Base-by-base conservation (phyloP, 2,797 vertebrate species). In the Pseudochaenichthys georgianus region DNA sequence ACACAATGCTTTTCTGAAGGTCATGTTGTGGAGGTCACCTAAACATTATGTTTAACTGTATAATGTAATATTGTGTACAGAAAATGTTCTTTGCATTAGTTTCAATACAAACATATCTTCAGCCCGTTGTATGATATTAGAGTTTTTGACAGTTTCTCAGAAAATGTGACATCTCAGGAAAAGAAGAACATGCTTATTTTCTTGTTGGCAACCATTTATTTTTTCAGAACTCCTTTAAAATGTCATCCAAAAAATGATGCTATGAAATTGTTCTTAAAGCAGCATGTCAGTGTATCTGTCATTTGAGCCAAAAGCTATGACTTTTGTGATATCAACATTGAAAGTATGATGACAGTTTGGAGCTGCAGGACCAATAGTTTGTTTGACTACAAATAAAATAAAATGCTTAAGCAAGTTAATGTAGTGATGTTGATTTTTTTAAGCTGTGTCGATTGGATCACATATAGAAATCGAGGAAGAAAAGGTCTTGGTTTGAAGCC, bases 401-500 rank as follows among this genome's bases (percentile, higher is more conserved):
- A 38, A 59, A 78, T 46, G 54, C 13, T 8, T 66, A 9, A 75
- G 79, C 85, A 87, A 71, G 78, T 85, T 92, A 89, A 77, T 77
- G 76, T 68, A 21, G 73, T 76, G 82, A 89, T 86, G 80, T 78
- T 86, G 72, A 74, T 64, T 73, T 81, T 81, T 66, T 88, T 77
- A 82, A 69, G 59, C 55, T 87, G 71, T 75, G 78, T 72, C 82
- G 83, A 90, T 91, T 90, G 87, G 83, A 68, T 88, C 38, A 62
- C 60, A 64, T 47, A 62, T 64, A 61, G 88, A 87, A 81, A 82
- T 86, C 67, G 69, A 65, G 52, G 47, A 45, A 53, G 50, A 70
- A 60, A 66, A 70, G 75, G 70, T 69, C 59, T 67, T 76, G 66
- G 34, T 8, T 38, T 8, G 34, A 70, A 75, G 62, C 41, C 61